phyloP scores from a whole-genome alignment of 2,797 vertebrate species.

The Margarornis squamiger region DNA sequence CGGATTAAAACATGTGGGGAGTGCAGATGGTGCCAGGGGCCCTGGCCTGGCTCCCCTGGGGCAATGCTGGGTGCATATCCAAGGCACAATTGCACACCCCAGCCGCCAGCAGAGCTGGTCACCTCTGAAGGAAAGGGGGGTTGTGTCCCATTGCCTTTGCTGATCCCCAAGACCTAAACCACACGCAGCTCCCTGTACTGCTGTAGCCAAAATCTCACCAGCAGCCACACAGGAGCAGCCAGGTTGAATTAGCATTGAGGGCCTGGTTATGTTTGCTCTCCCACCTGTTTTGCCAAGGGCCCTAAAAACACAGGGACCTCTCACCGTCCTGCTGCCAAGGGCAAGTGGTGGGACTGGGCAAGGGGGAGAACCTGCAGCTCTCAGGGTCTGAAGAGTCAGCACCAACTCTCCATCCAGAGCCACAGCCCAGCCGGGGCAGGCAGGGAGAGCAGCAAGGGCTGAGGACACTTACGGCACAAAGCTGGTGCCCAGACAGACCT shows the following conservation, averaged over 20 bases:
- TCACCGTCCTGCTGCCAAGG: background rate
- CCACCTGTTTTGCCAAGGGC: background rate
- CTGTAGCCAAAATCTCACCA: background rate
- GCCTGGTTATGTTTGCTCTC: fast-evolving
- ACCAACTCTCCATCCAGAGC: background rate
- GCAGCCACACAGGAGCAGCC: background rate
- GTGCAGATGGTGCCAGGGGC: no score
- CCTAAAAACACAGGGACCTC: background rate
- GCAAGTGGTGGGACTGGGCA: background rate
- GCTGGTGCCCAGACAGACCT: background rate
- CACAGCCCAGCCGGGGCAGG: background rate
- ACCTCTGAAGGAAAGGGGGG: fast-evolving
- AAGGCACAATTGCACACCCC: no score
- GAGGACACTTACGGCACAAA: background rate
- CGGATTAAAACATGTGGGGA: background rate
- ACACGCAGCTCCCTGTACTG: background rate
- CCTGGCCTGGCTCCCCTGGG: background rate
- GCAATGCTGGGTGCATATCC: no score
- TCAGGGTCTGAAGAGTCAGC: background rate
- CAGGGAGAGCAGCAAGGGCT: background rate
- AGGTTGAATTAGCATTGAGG: background rate
- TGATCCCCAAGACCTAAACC: background rate
- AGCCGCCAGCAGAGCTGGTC: fast-evolving
- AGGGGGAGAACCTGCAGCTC: background rate
- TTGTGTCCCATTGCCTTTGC: background rate